These are phyloP conservation scores for Cephonodes hylas DNA, from an alignment of 2,888 invertebrate genomes.

Conservation along the genomic window DNA sequence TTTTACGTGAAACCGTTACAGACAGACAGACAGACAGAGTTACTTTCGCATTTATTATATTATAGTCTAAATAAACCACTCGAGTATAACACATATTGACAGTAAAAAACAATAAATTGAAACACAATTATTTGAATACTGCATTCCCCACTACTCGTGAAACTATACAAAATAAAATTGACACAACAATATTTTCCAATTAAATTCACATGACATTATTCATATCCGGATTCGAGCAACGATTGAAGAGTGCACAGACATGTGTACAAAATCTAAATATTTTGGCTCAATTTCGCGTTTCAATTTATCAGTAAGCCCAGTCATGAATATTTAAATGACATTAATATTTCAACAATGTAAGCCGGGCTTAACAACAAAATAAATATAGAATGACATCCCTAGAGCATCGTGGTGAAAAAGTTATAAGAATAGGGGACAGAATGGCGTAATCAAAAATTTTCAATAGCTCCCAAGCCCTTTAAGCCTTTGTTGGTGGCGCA, in stretches of 20 bases:
- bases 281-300: conserved; percentile 3
- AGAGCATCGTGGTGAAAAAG: not conserved
- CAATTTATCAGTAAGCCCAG: not conserved
- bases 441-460: conserved; percentile 50
- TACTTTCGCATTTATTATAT: too few species aligned
- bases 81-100: not conserved
- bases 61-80: too few species aligned
- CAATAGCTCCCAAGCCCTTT: conserved; percentile 6
- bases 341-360: not conserved
- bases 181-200: not conserved
- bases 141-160: not conserved
- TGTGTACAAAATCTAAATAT: conserved; percentile 15
- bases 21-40: too few species aligned
- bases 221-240: not conserved
- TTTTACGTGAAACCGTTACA: too few species aligned
- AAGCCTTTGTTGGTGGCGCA: not conserved
- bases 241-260: not conserved
- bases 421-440: not conserved
- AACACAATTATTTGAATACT: not conserved
- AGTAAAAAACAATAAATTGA: not conserved
- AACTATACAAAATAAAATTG: not conserved
- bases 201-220: not conserved
- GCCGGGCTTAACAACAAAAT: not conserved
- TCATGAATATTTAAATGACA: conserved; percentile 2
- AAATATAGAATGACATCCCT: not conserved